Percentiles rank a stretch among this genome's conserved stretches.
Conservation (phyloP, 2,113 vertebrate genomes). For the Nothoprocta pentlandii region DNA sequence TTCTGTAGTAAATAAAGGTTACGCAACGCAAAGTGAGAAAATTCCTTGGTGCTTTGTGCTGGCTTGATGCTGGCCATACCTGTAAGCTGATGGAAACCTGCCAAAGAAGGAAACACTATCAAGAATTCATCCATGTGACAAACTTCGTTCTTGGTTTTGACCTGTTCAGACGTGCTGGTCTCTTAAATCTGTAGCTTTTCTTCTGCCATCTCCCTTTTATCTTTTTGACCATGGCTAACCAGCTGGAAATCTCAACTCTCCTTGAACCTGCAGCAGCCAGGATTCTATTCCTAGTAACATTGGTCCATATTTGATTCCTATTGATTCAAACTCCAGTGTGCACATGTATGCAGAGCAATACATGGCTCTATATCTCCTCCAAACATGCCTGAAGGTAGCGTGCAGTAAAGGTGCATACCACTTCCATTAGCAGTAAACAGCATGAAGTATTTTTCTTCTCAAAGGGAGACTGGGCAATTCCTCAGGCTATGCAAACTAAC, state of each 20-base stretch:
- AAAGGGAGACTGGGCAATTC: background rate
- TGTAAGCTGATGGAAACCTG: background rate
- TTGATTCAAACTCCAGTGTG: fast-evolving
- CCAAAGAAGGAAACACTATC: background rate
- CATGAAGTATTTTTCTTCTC: background rate
- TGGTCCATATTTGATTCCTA: background rate
- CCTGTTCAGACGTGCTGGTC: background rate
- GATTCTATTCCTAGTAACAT: background rate
- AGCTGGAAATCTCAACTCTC: background rate
- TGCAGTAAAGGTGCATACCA: background rate
- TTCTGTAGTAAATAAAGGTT: background rate
- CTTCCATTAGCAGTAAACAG: background rate
- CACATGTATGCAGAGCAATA: background rate
- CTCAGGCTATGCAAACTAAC: background rate
- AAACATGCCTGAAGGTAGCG: fast-evolving
- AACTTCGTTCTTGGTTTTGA: background rate
- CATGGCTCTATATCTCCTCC: background rate
- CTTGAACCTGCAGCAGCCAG: background rate
- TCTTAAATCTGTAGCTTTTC: background rate
- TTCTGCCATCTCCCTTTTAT: background rate
- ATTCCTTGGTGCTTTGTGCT: background rate
- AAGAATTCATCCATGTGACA: background rate
- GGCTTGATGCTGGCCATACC: background rate
- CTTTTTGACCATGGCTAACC: background rate
- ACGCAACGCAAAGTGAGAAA: background rate